Conservation (phyloP, 2,113 vertebrate genomes). For the Tachysurus fulvidraco region DNA sequence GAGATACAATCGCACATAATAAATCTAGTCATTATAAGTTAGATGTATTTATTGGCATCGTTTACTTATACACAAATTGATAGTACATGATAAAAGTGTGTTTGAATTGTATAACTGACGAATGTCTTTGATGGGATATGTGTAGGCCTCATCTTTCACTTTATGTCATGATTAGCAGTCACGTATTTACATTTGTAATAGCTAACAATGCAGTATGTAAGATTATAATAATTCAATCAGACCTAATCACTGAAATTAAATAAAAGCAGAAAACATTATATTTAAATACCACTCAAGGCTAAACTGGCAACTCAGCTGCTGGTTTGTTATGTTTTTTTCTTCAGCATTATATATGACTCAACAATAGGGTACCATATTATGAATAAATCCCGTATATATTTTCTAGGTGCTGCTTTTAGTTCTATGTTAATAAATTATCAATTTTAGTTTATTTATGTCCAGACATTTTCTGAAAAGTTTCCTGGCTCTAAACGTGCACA, state of each 20-base stretch:
- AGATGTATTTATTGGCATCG: neutral
- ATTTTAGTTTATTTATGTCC: neutral
- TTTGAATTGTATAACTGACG: neutral
- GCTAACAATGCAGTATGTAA: neutral
- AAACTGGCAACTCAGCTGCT: neutral
- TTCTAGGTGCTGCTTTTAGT: neutral
- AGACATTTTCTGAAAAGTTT: neutral
- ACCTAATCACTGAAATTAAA: neutral
- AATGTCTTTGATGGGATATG: neutral
- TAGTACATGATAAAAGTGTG: neutral
- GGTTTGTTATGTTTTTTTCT: neutral
- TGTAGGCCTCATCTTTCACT: neutral
- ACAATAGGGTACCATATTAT: neutral
- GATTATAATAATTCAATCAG: neutral
- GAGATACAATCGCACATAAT: neutral
- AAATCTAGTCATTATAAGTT: neutral
- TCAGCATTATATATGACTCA: neutral
- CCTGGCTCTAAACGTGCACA: neutral
- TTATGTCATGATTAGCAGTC: neutral
- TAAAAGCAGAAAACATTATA: neutral
- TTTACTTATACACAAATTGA: neutral
- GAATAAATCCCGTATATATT: neutral
- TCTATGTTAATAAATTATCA: neutral
- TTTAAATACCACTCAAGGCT: neutral
- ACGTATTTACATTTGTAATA: neutral